Conservation (phyloP, 1,140 invertebrate genomes). For the Paramacrobiotus metropolitanus region DNA sequence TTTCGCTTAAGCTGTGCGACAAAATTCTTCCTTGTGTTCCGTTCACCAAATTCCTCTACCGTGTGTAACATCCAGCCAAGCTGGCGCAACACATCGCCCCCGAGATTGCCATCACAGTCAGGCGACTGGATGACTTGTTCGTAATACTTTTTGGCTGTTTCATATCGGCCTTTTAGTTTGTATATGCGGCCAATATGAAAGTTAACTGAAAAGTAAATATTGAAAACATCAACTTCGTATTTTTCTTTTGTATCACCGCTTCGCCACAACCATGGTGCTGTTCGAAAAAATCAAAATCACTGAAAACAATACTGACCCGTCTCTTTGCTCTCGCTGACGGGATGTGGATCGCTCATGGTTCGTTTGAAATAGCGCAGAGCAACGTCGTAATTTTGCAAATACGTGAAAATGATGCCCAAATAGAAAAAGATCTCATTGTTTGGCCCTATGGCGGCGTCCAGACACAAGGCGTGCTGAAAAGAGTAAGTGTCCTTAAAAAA, state of each 20-base stretch:
- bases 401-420: constrained; percentile 77
- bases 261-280: too few relatives aligned
- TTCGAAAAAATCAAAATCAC: too few relatives aligned
- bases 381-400: constrained; percentile 53
- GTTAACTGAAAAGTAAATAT: constrained; percentile 58
- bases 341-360: constrained; percentile 7
- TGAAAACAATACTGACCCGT: constrained; percentile 14
- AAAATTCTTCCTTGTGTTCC: too few relatives aligned
- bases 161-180: constrained; percentile 65
- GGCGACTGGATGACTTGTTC: constrained; percentile 60
- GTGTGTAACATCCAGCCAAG: constrained; percentile 91
- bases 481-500: constrained; percentile 58
- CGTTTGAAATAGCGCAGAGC: constrained; percentile 34
- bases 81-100: constrained; percentile 74
- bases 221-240: too few relatives aligned
- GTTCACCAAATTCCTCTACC: constrained; percentile 51
- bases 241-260: too few relatives aligned
- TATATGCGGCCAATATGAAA: constrained; percentile 92
- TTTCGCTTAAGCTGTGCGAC: too few relatives aligned
- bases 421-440: constrained; percentile 76
- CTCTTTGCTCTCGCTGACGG: background rate
- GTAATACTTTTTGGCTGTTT: constrained; percentile 69
- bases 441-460: constrained; percentile 56
- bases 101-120: constrained; percentile 44
- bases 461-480: constrained; percentile 70